A percentile compares a stretch with the other conserved stretches of the same genome.
Evolutionary conservation across 2,888 invertebrate species (phyloP).

Genomic region (Lithophane ornitopus): DNA sequence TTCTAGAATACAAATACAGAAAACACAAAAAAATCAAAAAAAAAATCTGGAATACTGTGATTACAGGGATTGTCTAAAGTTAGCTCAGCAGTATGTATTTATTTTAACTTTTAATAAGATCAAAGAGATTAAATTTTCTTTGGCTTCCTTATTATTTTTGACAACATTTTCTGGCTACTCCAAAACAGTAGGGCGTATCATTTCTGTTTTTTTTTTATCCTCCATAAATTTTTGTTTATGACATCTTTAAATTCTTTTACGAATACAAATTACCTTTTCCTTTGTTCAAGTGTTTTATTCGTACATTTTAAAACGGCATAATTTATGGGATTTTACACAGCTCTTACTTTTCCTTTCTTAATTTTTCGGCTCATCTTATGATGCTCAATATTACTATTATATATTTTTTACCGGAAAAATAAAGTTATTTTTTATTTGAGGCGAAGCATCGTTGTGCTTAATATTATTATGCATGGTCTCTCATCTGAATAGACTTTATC

Average conservation of each 20-base stretch:
- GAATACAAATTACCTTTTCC: conserved; percentile 51
- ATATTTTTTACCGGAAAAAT: too few species aligned
- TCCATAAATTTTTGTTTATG: conserved; percentile 49
- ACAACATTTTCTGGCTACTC: neutral
- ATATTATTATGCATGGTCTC: too few species aligned
- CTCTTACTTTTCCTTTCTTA: neutral
- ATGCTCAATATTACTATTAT: too few species aligned
- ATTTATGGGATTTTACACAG: conserved; percentile 22
- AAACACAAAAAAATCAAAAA: too few species aligned
- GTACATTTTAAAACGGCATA: conserved; percentile 29
- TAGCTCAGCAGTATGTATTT: neutral
- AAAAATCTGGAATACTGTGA: neutral
- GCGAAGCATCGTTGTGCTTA: too few species aligned
- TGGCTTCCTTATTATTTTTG: neutral
- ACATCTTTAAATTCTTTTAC: conserved; percentile 52
- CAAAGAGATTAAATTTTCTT: neutral
- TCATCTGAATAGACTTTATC: too few species aligned
- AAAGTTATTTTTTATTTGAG: too few species aligned
- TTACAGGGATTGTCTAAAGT: neutral
- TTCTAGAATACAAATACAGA: neutral
- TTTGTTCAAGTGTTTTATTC: conserved; percentile 46
- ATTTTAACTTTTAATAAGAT: neutral
- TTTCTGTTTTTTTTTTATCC: conserved; percentile 26
- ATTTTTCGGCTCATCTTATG: conserved; percentile 2
- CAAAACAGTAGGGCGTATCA: neutral